Evolutionary conservation across 2,888 invertebrate genomes (phyloP).

Genomic region (Agriotes lineatus): DNA sequence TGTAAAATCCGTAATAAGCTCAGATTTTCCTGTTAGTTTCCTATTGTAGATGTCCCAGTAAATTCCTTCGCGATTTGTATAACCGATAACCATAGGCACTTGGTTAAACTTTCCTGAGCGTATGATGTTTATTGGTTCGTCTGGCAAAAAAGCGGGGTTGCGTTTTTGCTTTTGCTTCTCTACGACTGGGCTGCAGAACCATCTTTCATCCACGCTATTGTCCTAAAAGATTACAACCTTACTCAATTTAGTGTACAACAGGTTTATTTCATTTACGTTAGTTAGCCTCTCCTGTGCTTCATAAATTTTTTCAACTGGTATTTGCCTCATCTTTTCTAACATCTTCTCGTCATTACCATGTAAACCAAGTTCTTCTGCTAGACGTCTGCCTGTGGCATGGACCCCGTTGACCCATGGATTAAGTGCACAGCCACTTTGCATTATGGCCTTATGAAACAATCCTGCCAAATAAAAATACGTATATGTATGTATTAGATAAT

Average conservation of each 20-base stretch:
- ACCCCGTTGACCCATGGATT: slow-evolving; percentile 54
- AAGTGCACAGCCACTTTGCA: slow-evolving; percentile 59
- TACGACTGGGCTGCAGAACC: slow-evolving; percentile 45
- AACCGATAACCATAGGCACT: slow-evolving; percentile 45
- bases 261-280: slow-evolving; percentile 35
- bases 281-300: slow-evolving; percentile 45
- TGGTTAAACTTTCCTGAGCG: slow-evolving; percentile 52
- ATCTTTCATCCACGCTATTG: slow-evolving; percentile 24
- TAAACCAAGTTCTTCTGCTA: slow-evolving; percentile 19
- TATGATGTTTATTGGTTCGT: slow-evolving; percentile 57
- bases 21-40: slow-evolving; percentile 17
- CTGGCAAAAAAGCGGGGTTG: slow-evolving; percentile 52
- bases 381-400: slow-evolving; percentile 5
- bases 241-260: not conserved
- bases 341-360: slow-evolving; percentile 58
- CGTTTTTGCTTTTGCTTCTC: slow-evolving; percentile 49
- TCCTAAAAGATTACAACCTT: slow-evolving; percentile 1
- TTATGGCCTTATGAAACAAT: slow-evolving; percentile 59
- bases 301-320: slow-evolving; percentile 33
- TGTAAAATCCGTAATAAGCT: slow-evolving; percentile 34
- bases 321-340: slow-evolving; percentile 59
- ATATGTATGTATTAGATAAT: no score
- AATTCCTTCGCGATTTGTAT: slow-evolving; percentile 40
- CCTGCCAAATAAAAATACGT: no score
- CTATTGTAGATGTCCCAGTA: slow-evolving; percentile 35